Conservation (phyloP, 2,888 invertebrate genomes). For the Chironomus riparius region DNA sequence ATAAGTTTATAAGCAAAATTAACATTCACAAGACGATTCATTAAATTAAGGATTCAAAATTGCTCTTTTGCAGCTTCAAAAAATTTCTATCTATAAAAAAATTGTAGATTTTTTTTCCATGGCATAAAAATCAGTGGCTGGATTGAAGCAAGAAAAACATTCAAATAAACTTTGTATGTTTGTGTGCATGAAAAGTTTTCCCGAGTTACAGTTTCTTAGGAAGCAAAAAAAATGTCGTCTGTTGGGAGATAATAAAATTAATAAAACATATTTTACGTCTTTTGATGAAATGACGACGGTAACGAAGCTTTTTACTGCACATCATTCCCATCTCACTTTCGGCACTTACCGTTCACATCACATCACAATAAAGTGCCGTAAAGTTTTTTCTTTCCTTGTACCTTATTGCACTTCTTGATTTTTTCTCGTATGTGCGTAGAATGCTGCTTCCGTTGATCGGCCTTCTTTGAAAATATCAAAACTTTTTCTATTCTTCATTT, state of each 20-base stretch:
- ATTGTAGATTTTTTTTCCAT: background rate
- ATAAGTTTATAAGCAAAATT: too few relatives aligned
- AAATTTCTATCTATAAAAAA: background rate
- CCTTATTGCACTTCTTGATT: too few relatives aligned
- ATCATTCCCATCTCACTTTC: background rate
- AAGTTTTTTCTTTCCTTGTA: too few relatives aligned
- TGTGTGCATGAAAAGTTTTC: background rate
- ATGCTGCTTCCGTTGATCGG: too few relatives aligned
- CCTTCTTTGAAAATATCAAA: too few relatives aligned
- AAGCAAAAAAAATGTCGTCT: background rate
- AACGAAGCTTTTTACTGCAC: conserved; percentile 10
- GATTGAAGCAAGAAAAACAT: too few relatives aligned
- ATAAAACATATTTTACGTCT: conserved; percentile 23
- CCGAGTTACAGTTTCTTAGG: background rate
- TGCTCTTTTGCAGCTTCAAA: background rate
- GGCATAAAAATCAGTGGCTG: background rate
- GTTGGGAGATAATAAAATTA: conserved; percentile 16
- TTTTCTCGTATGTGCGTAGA: too few relatives aligned
- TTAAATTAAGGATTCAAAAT: too few relatives aligned
- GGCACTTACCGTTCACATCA: too few relatives aligned
- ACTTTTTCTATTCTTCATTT: too few relatives aligned
- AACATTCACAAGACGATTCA: too few relatives aligned
- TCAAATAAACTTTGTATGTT: background rate
- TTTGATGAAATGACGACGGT: background rate
- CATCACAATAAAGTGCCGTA: too few relatives aligned